Percentiles rank a stretch among this genome's conserved stretches.
phyloP scores from a whole-genome alignment of 2,888 invertebrate species.

The Dusona sp. region DNA sequence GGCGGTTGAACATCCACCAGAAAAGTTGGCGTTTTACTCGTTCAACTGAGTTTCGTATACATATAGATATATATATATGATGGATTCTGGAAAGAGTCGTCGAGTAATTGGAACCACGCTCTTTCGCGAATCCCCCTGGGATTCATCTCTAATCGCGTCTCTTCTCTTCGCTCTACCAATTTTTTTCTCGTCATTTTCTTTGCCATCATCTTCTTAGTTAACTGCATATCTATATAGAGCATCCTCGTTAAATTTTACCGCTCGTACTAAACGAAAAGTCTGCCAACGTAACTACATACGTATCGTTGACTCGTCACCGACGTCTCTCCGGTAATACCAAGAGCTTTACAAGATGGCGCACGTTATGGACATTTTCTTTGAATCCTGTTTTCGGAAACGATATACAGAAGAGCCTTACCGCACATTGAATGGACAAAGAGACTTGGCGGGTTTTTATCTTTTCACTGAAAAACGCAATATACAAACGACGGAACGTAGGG shows the following conservation, averaged over 20 bases:
- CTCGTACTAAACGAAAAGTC: slow-evolving; percentile 59
- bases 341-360: slow-evolving; percentile 10
- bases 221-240: background rate
- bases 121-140: slow-evolving; percentile 62
- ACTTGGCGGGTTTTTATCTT: background rate
- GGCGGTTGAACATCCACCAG: slow-evolving; percentile 63
- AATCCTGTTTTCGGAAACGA: background rate
- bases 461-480: background rate
- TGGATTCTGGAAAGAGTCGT: slow-evolving; percentile 67
- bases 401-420: background rate
- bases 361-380: slow-evolving; percentile 27
- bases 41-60: slow-evolving; percentile 38
- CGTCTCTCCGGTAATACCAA: slow-evolving; percentile 23
- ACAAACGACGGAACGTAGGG: background rate
- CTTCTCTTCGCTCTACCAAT: slow-evolving; percentile 61
- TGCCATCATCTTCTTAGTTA: slow-evolving; percentile 42
- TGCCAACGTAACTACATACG: slow-evolving; percentile 29
- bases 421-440: background rate
- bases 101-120: slow-evolving; percentile 74
- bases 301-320: slow-evolving; percentile 33
- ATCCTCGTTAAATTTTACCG: slow-evolving; percentile 74
- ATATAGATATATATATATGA: slow-evolving; percentile 3
- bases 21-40: slow-evolving; percentile 68
- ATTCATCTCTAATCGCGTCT: slow-evolving; percentile 74
- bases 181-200: slow-evolving; percentile 52